Conservation (phyloP, 2,113 vertebrate genomes). For the Scomber colias region DNA sequence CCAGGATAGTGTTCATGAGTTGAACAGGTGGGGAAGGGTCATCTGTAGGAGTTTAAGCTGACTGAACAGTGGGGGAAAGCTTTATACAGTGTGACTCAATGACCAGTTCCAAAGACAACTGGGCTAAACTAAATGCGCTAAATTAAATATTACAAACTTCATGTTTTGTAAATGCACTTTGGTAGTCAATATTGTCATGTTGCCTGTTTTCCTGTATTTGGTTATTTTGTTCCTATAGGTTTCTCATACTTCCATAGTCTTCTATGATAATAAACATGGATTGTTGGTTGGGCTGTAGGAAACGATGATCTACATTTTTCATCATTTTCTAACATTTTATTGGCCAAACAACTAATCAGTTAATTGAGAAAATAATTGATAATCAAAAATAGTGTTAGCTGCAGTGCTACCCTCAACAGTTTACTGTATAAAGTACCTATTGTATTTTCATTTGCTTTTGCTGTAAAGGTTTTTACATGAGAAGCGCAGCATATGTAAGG, state of each 20-base stretch:
- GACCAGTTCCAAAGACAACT: not conserved
- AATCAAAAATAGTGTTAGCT: too few species aligned
- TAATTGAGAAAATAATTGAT: too few species aligned
- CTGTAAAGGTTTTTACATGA: not conserved
- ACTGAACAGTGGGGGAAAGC: not conserved
- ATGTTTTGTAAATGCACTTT: not conserved
- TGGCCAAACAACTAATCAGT: too few species aligned
- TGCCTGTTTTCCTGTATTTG: not conserved
- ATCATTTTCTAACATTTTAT: too few species aligned
- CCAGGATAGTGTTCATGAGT: slow-evolving; percentile 18
- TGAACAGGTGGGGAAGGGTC: not conserved
- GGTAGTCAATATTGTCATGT: not conserved
- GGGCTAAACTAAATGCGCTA: not conserved
- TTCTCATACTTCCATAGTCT: too few species aligned
- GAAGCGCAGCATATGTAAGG: not conserved
- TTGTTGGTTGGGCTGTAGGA: too few species aligned
- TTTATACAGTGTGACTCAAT: not conserved
- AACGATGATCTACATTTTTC: too few species aligned
- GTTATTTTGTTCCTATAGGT: not conserved
- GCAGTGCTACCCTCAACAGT: too few species aligned
- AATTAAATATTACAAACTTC: too few species aligned
- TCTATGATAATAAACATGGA: too few species aligned
- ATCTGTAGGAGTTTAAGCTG: not conserved
- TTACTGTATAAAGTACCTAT: too few species aligned
- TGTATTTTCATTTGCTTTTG: too few species aligned